Evolutionary conservation across 1,140 invertebrate species (phyloP).

Genomic region (Frieseomelitta varia): DNA sequence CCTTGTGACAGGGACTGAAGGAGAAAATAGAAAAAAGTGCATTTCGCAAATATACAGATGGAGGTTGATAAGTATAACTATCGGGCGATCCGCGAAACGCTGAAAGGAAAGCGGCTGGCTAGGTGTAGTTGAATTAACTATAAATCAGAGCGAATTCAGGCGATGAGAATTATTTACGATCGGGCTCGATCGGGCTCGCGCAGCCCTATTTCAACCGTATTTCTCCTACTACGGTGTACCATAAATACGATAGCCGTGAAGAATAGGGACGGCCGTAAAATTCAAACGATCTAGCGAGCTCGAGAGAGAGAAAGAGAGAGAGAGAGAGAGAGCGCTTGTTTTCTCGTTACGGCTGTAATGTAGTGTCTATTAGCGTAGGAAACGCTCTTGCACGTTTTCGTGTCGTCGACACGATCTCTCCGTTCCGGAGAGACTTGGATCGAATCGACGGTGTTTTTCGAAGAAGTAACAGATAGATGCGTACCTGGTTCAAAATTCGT

Average conservation of each 20-base stretch:
- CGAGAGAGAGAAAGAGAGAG: background rate
- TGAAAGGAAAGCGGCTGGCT: constrained; percentile 18
- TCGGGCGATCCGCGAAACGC: background rate
- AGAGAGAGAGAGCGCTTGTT: constrained; percentile 2
- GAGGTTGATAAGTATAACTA: background rate
- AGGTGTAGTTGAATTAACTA: constrained; percentile 49
- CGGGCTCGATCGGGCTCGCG: constrained; percentile 37
- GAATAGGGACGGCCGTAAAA: constrained; percentile 61
- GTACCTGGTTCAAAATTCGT: too few relatives aligned
- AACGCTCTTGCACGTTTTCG: background rate
- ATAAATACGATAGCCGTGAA: constrained; percentile 61
- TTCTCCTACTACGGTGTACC: constrained; percentile 53
- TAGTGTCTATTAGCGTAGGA: constrained; percentile 46
- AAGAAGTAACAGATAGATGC: too few relatives aligned
- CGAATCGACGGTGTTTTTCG: too few relatives aligned
- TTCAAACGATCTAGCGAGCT: constrained; percentile 44
- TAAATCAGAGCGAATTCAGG: constrained; percentile 61
- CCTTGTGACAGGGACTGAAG: too few relatives aligned
- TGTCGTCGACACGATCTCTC: constrained; percentile 14
- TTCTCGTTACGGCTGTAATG: constrained; percentile 50
- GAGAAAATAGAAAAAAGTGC: too few relatives aligned
- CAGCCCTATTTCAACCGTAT: constrained; percentile 46
- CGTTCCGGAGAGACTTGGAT: background rate
- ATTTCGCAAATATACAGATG: too few relatives aligned
- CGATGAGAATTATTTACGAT: constrained; percentile 58